Evolutionary conservation across 2,797 vertebrate genomes (phyloP).

Genomic region (Smutsia gigantea): DNA sequence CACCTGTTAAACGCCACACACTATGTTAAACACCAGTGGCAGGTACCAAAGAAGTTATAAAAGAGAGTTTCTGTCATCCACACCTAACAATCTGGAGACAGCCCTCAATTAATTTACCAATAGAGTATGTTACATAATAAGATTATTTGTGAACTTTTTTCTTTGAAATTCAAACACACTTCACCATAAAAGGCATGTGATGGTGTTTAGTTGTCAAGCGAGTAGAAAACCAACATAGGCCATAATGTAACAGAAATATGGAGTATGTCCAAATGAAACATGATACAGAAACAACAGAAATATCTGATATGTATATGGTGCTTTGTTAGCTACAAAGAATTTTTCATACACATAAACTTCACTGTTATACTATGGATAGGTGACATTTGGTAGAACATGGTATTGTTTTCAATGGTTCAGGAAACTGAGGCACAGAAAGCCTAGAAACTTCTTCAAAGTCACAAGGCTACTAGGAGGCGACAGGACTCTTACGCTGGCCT

Average conservation of each 20-base stretch:
- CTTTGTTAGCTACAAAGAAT: conserved; percentile 30
- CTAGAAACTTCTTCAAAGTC: conserved; percentile 4
- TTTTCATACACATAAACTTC: conserved; percentile 24
- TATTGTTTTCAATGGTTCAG: not conserved
- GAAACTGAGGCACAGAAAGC: conserved; percentile 20
- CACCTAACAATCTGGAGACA: conserved; percentile 45
- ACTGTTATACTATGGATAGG: not conserved
- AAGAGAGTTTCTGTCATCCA: conserved; percentile 17
- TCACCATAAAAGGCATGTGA: not conserved
- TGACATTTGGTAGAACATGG: not conserved
- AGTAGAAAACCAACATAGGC: not conserved
- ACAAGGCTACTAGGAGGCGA: not conserved
- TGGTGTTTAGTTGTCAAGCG: not conserved
- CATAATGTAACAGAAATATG: not conserved
- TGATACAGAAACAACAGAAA: not conserved
- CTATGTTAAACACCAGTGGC: not conserved
- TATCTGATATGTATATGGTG: not conserved
- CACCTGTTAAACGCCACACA: not conserved
- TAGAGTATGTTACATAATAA: not conserved
- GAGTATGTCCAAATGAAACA: conserved; percentile 41
- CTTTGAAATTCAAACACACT: conserved; percentile 57
- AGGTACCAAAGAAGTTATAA: conserved; percentile 42
- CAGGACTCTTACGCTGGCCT: not conserved
- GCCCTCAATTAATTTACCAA: conserved; percentile 56
- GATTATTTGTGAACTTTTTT: not conserved